Percentiles rank a stretch among this genome's conserved stretches.
phyloP scores from a whole-genome alignment of 2,113 vertebrate genomes.

The Haliaeetus leucogaster region DNA sequence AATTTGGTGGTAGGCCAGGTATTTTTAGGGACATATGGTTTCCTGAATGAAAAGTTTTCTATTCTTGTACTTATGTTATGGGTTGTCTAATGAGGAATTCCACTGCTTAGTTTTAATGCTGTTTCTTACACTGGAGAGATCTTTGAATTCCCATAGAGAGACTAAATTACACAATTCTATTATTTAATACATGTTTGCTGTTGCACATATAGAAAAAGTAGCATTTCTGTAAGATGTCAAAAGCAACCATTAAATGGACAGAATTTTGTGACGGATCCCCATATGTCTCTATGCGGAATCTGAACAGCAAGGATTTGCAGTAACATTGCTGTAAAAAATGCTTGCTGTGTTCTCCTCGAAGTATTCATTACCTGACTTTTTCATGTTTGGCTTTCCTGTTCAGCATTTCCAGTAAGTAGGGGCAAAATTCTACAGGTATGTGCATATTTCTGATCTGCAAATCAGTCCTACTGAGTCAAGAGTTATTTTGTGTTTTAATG shows the following conservation, averaged over 20 bases:
- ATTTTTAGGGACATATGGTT: not conserved
- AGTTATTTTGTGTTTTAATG: not conserved
- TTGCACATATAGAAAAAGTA: not conserved
- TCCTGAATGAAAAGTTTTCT: not conserved
- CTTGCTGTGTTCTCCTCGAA: not conserved
- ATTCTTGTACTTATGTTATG: not conserved
- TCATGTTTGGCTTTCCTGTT: not conserved
- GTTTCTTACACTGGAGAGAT: not conserved
- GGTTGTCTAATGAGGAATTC: not conserved
- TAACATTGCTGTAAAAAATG: not conserved
- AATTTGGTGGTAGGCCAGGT: not conserved
- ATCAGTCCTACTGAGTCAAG: not conserved
- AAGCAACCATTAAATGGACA: not conserved
- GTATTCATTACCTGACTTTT: not conserved
- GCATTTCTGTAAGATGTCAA: not conserved
- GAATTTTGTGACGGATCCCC: not conserved
- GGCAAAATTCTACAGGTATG: not conserved
- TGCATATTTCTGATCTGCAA: not conserved
- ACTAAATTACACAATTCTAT: not conserved
- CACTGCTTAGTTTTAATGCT: not conserved
- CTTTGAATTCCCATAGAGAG: not conserved
- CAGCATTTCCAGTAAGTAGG: not conserved
- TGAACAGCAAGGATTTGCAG: not conserved
- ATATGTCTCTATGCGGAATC: not conserved
- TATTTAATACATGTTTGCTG: not conserved